These are phyloP conservation scores for Drosophila subobscura DNA, from an alignment of 1,140 invertebrate genomes.

Conservation along the genomic window DNA sequence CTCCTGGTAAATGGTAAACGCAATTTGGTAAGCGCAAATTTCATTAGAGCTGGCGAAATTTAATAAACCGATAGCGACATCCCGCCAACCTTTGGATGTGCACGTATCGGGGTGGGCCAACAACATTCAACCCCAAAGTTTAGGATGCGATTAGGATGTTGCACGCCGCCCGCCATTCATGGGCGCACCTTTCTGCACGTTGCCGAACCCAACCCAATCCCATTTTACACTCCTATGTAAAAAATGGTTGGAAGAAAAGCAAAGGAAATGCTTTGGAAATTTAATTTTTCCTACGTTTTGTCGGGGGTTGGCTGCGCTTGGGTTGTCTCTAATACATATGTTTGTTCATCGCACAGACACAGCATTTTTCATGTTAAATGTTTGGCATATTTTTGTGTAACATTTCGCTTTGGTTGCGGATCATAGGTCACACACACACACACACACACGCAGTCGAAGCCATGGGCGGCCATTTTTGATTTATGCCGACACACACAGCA, in stretches of 20 bases:
- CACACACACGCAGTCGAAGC: background rate
- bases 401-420: conserved; percentile 63
- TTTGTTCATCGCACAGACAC: conserved; percentile 11
- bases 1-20: conserved; percentile 54
- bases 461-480: conserved; percentile 70
- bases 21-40: conserved; percentile 79
- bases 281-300: conserved; percentile 13
- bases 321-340: conserved; percentile 29
- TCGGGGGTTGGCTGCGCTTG: conserved; percentile 12
- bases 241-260: conserved; percentile 28
- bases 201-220: conserved; percentile 9
- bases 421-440: conserved; percentile 44
- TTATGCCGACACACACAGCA: conserved; percentile 57
- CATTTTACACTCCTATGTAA: conserved; percentile 1
- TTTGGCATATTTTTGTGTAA: conserved; percentile 72
- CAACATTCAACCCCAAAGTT: conserved; percentile 35
- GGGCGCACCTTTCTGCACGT: conserved; percentile 13
- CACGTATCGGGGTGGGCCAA: conserved; percentile 23
- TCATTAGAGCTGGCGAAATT: conserved; percentile 73
- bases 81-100: conserved; percentile 15
- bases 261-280: conserved; percentile 14
- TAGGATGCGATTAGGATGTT: conserved; percentile 11
- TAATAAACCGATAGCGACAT: conserved; percentile 67
- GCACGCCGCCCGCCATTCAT: background rate
- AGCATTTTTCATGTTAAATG: conserved; percentile 62